Evolutionary conservation across 2,888 invertebrate genomes (phyloP).

Genomic region (Mythimna ferrago): DNA sequence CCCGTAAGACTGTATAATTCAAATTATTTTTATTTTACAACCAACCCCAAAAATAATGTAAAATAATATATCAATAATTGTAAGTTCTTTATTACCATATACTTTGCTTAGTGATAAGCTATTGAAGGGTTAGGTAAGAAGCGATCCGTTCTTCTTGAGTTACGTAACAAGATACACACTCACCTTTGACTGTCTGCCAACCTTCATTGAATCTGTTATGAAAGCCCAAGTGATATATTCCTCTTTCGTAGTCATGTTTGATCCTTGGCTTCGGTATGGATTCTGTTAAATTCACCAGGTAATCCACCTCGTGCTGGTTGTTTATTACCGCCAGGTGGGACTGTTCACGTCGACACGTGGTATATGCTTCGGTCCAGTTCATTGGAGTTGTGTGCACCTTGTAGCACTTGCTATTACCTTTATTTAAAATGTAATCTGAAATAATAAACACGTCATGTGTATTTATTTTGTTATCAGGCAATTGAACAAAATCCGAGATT

Average conservation of each 20-base stretch:
- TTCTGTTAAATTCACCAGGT: slow-evolving; percentile 24
- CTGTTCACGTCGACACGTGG: slow-evolving; percentile 67
- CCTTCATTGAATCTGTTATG: slow-evolving; percentile 62
- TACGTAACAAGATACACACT: not conserved
- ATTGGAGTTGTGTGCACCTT: slow-evolving; percentile 78
- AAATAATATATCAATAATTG: too few relatives aligned
- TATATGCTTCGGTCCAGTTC: slow-evolving; percentile 78
- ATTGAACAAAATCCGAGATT: too few relatives aligned
- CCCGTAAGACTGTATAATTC: too few relatives aligned
- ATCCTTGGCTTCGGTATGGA: not conserved
- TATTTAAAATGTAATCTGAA: slow-evolving; percentile 75
- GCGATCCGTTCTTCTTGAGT: too few relatives aligned
- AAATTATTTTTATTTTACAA: too few relatives aligned
- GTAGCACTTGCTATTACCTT: slow-evolving; percentile 73
- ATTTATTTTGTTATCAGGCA: not conserved
- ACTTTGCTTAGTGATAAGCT: not conserved
- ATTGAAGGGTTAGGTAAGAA: too few relatives aligned
- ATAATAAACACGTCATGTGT: not conserved
- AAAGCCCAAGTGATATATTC: slow-evolving; percentile 69
- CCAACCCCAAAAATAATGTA: too few relatives aligned
- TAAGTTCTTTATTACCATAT: not conserved
- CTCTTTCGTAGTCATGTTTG: slow-evolving; percentile 24
- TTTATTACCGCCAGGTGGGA: slow-evolving; percentile 75
- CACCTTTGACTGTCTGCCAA: slow-evolving; percentile 74
- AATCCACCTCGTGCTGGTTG: slow-evolving; percentile 47